These are phyloP conservation scores for Xanthia togata DNA, from an alignment of 2,888 invertebrate species.

Conservation along the genomic window DNA sequence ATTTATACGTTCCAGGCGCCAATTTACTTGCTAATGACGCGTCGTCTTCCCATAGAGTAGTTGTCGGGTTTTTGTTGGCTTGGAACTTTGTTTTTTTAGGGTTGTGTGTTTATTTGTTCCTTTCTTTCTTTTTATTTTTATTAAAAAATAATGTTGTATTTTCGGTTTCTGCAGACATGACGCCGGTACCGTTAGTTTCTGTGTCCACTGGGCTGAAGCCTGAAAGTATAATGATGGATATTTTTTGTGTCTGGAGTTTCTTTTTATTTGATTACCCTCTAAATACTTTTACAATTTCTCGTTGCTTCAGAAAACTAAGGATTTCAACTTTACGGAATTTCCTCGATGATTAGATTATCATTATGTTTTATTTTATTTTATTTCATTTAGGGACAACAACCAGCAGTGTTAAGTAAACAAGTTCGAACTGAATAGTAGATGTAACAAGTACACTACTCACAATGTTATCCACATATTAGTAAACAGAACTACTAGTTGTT, in stretches of 20 bases:
- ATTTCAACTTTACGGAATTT: background rate
- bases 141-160: conserved; percentile 30
- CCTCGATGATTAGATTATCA: too few relatives aligned
- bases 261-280: background rate
- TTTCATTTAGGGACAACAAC: too few relatives aligned
- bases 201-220: conserved; percentile 28
- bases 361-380: too few relatives aligned
- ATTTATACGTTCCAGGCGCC: conserved; percentile 89
- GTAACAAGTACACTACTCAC: too few relatives aligned
- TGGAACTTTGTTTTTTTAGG: conserved; percentile 63
- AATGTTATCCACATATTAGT: too few relatives aligned
- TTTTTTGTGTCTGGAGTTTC: conserved; percentile 30
- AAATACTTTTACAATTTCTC: background rate
- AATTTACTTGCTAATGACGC: conserved; percentile 90
- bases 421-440: too few relatives aligned
- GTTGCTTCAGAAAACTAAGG: background rate
- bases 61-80: conserved; percentile 78
- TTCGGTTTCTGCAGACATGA: conserved; percentile 49
- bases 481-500: too few relatives aligned
- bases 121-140: conserved; percentile 26
- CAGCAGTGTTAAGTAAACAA: too few relatives aligned
- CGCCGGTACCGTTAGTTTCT: conserved; percentile 54
- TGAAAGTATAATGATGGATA: conserved; percentile 7
- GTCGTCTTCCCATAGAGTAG: conserved; percentile 83
- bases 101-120: conserved; percentile 56